These are phyloP conservation scores for Danio kyathit DNA, from an alignment of 2,797 vertebrate genomes.

Conservation along the genomic window DNA sequence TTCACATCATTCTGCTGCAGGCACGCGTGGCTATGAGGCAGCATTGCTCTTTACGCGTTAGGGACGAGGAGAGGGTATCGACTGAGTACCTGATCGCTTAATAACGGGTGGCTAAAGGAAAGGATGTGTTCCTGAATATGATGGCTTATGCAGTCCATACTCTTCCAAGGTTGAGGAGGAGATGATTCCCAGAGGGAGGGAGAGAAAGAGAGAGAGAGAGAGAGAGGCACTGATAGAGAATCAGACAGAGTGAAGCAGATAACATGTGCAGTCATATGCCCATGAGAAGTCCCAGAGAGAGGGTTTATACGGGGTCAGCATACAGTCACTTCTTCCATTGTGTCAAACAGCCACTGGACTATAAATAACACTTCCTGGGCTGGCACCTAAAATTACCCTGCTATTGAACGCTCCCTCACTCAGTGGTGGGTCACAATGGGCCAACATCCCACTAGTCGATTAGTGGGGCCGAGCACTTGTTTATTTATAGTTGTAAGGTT, in stretches of 20 bases:
- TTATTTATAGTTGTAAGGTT: background rate
- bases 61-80: slow-evolving; percentile 11
- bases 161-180: slow-evolving; percentile 2
- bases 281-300: slow-evolving; percentile 35
- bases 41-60: slow-evolving; percentile 37
- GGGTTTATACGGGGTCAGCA: slow-evolving; percentile 50
- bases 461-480: background rate
- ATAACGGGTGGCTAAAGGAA: slow-evolving; percentile 30
- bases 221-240: background rate
- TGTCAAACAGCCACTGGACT: slow-evolving; percentile 55
- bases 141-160: slow-evolving; percentile 26
- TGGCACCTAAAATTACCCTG: slow-evolving; percentile 58
- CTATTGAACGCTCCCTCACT: slow-evolving; percentile 34
- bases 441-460: slow-evolving; percentile 3
- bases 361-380: slow-evolving; percentile 56
- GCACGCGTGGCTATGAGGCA: slow-evolving; percentile 49
- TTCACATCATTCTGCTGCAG: slow-evolving; percentile 47
- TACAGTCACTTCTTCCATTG: slow-evolving; percentile 51
- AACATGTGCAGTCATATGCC: slow-evolving; percentile 24
- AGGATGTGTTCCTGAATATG: slow-evolving; percentile 28
- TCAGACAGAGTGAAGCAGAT: slow-evolving; percentile 3
- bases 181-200: slow-evolving; percentile 22
- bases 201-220: slow-evolving; percentile 10
- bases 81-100: slow-evolving; percentile 53
- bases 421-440: background rate